Base-by-base conservation (phyloP, 1,140 invertebrate species). In the Sarcophaga peregrina region DNA sequence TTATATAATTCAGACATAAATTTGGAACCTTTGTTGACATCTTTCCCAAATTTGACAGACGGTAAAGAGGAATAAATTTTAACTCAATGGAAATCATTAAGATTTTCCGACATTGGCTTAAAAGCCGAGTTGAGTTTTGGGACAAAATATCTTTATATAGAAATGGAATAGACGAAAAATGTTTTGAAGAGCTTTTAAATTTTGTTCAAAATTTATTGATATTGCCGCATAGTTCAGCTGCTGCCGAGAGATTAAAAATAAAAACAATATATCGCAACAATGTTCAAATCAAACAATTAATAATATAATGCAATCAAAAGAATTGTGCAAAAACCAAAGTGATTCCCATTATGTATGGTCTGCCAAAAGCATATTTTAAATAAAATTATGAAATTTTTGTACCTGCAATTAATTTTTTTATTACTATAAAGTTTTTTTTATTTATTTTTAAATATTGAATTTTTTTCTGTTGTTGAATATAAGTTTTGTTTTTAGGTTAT, bases 181-280 rank as follows among this genome's bases (percentile, higher is more conserved):
- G 48, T 45, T 83, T 83, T 81, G 68, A 58, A 48, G 72, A 83
- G 6, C 46, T 81, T 15, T 2, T 6, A 1, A 20, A 45, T 54
- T 83, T 83, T 54, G 50, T 83, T 11, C 74, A 52, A 45, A 76
- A 52, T 78, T 58, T 83, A 58, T 15, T 83, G 17, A 17, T 15
- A 17, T 76, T 76, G 37, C 82, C 82, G 46, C 73, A 58, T 62
- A 83, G 82, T n/a, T 83, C 82, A 8, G 73, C 82, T 11, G 37
- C 74, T 25, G 82, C 74, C 2, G 82, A 83, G 80, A 54, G 74
- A 58, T 17, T 83, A 8, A 46, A 48, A 62, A 54, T 83, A 17
- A 81, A 81, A 81, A 83, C 17, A 10, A 83, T 81, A 75, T 54
- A 45, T 7, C 7, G 83, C 46, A 81, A 83, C 76, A 83, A 81